Base-by-base conservation (phyloP, 1,140 invertebrate genomes). In the Ctenoplectra terminalis region DNA sequence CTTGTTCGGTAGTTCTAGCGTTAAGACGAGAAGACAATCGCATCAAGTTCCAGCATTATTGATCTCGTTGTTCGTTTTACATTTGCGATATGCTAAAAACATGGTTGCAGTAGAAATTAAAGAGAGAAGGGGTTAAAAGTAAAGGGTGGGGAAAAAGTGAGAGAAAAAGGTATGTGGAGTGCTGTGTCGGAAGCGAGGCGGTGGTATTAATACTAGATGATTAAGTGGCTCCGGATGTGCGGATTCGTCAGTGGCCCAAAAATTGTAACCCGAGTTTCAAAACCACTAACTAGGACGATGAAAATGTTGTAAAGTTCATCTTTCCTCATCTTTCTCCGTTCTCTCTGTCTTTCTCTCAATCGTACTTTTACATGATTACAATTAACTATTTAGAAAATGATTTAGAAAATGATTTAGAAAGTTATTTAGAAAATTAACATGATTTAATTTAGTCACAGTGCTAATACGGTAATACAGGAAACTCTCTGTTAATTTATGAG, bases 161-260 rank as follows among this genome's bases (percentile, higher is more conserved):
- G 80, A 63, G 80, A 77, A 54, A 84, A 58, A 61, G 31, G 40
- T 17, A 81, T 37, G 69, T 34, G 20, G 46, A 81, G 76, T 84
- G 87, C 85, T 83, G 81, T 88, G 70, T 61, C 86, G 88, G 89
- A 91, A 91, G 84, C 82, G 60, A 86, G 75, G 75, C 80, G 60
- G 91, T 84, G 90, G 83, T 93, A 93, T 93, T 93, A 93, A 93
- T 93, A 93, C 92, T 93, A 85, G 90, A 73, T 93, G 92, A 93
- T 93, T 92, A 92, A 93, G 89, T 91, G 84, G 73, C 87, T 89
- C 88, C 92, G 89, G 90, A 91, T 93, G 92, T 88, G 75, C 81
- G 63, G 61, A 85, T 81, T 88, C 84, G 85, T 63, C 84, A 85
- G 86, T 90, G 88, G 89, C 89, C 90, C 82, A 81, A 85, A 73